Percentiles rank a stretch among this genome's conserved stretches.
These are phyloP conservation scores for Megaptera novaeangliae DNA, from an alignment of 2,113 vertebrate species.

Conservation along the genomic window DNA sequence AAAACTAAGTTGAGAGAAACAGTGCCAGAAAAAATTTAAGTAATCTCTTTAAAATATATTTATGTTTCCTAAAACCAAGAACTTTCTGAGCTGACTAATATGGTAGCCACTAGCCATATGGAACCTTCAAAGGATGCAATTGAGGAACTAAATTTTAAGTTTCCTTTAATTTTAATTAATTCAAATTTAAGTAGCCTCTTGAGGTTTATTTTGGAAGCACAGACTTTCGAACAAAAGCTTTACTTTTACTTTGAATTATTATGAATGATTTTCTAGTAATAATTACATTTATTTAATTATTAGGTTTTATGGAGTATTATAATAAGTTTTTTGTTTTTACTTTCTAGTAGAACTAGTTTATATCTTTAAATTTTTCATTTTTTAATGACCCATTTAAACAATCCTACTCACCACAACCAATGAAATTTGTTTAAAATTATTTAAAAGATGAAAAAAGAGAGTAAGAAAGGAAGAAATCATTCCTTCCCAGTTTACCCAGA, in stretches of 20 bases:
- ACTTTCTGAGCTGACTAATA: neutral
- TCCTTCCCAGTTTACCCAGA: neutral
- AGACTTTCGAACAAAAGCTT: neutral
- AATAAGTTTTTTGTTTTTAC: neutral
- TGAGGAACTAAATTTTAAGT: neutral
- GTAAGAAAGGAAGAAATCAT: neutral
- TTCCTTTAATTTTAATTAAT: neutral
- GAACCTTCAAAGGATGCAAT: neutral
- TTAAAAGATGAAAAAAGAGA: neutral
- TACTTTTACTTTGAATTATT: conserved; percentile 14
- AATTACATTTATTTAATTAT: neutral
- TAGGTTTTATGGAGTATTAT: neutral
- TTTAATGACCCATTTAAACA: neutral
- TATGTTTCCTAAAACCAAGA: neutral
- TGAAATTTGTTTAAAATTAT: neutral
- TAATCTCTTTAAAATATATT: neutral
- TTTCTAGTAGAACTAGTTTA: neutral
- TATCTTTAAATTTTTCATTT: neutral
- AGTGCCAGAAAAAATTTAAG: neutral
- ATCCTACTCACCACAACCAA: neutral
- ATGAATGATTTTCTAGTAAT: neutral
- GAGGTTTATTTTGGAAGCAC: neutral
- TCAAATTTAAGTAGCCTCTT: neutral
- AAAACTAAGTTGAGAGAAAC: neutral
- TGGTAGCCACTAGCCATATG: neutral